These are phyloP conservation scores for Zhengitettix transpicula DNA, from an alignment of 2,888 invertebrate species.

Conservation along the genomic window DNA sequence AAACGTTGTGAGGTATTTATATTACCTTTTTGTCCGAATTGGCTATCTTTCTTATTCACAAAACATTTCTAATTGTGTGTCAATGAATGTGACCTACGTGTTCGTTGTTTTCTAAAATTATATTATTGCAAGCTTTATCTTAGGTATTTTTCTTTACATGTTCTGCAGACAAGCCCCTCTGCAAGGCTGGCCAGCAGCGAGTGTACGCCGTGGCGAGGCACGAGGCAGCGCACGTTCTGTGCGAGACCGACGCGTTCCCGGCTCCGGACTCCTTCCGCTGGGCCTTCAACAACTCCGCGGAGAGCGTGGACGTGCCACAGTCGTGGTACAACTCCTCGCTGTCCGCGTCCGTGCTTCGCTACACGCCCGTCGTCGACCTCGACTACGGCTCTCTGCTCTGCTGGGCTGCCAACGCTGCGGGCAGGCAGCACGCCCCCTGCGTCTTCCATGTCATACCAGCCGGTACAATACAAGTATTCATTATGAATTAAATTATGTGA, in stretches of 20 bases:
- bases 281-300: conserved; percentile 79
- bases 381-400: conserved; percentile 39
- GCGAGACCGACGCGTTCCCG: conserved; percentile 75
- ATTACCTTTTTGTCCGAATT: no score
- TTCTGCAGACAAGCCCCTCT: conserved; percentile 65
- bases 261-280: conserved; percentile 69
- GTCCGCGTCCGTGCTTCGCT: conserved; percentile 34
- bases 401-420: conserved; percentile 69
- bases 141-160: no score
- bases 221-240: conserved; percentile 61
- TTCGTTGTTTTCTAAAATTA: no score
- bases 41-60: no score
- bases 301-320: conserved; percentile 56
- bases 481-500: no score
- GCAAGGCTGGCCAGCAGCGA: conserved; percentile 52
- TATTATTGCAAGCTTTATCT: no score
- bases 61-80: no score
- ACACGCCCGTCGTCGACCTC: conserved; percentile 76
- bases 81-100: no score
- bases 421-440: conserved; percentile 70
- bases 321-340: conserved; percentile 31
- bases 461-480: conserved; percentile 33
- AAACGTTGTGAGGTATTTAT: no score
- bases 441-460: conserved; percentile 85
- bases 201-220: conserved; percentile 72